Evolutionary conservation across 2,113 vertebrate species (phyloP), one percentile per base, ranked within the genome.

Genomic region (Pongo pygmaeus): DNA sequence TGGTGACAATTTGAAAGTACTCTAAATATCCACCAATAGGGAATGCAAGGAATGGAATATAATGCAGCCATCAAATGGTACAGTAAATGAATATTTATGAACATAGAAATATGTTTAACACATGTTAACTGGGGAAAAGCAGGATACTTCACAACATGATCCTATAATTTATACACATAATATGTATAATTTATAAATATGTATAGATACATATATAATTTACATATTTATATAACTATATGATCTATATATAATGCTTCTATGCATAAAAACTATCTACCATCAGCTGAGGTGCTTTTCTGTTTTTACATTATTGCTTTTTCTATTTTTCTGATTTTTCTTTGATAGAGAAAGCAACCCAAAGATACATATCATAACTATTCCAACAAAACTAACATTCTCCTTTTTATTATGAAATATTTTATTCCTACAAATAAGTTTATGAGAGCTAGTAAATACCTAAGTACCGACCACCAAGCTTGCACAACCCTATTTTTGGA

Each of bases 401-500:
- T 50, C 64, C 38, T 95, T 92, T 97, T 57, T 12, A 93, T 75
- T 40, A 48, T 69, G n/a, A 94, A 96, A 23, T 43, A 94, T 77
- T 67, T 93, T 93, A 90, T 17, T 40, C 40, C 91, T 77, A n/a
- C 84, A 84, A 43, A 72, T 75, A 84, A 92, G 48, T 89, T 84
- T 69, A 72, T 18, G 22, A 22, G 81, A 70, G 72, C 38, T 7
- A 92, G 23, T 46, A 96, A 90, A 61, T 52, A 78, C 32, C 40
- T 55, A 90, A 72, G 70, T 46, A 27, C n/a, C 59, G 30, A 48
- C 23, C 81, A 96, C 78, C 48, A 75, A 69, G 40, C 38, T 92
- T 48, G 22, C 22, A 87, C 35, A 81, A 43, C 32, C 92, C 67
- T 64, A 50, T 77, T 89, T 91, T 2, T 3, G 27, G 55, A 83